Base-by-base conservation (phyloP, 2,797 vertebrate species). In the Leucoraja ocellata region DNA sequence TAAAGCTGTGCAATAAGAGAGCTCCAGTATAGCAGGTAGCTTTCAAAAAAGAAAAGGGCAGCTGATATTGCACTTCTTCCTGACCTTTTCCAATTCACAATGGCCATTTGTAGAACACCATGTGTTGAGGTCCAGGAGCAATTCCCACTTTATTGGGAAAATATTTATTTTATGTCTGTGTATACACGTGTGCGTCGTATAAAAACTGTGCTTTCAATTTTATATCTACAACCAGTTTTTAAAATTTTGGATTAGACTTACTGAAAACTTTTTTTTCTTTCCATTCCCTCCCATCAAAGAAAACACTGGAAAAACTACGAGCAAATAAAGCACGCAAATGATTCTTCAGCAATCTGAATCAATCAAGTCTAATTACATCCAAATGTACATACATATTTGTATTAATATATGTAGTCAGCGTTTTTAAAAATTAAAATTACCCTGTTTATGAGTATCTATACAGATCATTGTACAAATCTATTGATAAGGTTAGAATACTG, bases 271-370 rank as follows among this genome's bases (percentile, higher is more conserved):
- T 65, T 88, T 11, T 93, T 91, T 3, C 9, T 95, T 14, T 93
- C 95, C 94, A 94, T 93, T 96, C 71, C 23, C 23, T 21, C 71
- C 71, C 21, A 73, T 73, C 18, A 73, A 73, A 98, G 98, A 98
- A 96, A 97, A 98, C 97, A 46, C 94, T 98, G 94, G 96, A 97
- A 95, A 98, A 96, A 94, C 96, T 98, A 79, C 95, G 97, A 94
- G 96, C 96, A 94, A 98, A 96, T 94, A 96, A 94, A 94, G 94
- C 74, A 11, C 93, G 39, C 0, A 71, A 16, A 23, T 92, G 71
- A 92, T 92, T 36, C 21, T 68, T 78, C 58, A 18, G 32, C 58
- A 7, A 32, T 65, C 84, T n/a, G 14, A 36, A 88, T 68, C 61
- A 68, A 68, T 88, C 84, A 36, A 88, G 61, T 32, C 68, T 32